Evolutionary conservation across 2,888 invertebrate genomes (phyloP), one percentile per base, ranked within the genome.

Genomic region (Drosophila crucigera): DNA sequence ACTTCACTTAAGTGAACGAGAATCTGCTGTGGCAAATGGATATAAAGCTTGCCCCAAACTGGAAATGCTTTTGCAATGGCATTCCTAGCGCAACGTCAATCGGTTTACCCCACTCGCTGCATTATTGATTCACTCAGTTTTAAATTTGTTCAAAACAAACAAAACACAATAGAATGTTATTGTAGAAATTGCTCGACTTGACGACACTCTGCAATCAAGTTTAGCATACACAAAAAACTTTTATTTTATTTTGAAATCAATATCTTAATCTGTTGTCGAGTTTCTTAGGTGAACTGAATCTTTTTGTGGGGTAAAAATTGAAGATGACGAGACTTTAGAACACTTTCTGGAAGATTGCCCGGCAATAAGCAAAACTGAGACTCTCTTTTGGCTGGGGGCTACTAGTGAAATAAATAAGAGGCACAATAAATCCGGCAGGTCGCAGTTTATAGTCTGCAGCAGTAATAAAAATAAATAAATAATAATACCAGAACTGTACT

Each of bases 21-120:
- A 60, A 73, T 81, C 81, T 81, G 68, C 81, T 60, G 81, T 16
- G 47, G 47, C 78, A 72, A 80, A 80, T 80, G 77, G 77, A 62
- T 63, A 60, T 53, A 75, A 47, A 39, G 19, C 53, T 49, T 16
- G n/a, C 28, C 28, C 30, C 41, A 53, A 47, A 58, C 64, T 47
- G 28, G 39, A 58, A 64, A 73, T 55, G 39, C 37, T 28, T 69
- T 59, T 63, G 53, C 80, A 68, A 80, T 77, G 60, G 65, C 65
- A 69, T 63, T 66, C 25, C 66, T 30, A 30, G 41, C 59, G 66
- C 76, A 78, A 78, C 37, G 25, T 33, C 55, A 70, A 56, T 59
- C 56, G 60, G 43, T 56, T 70, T 62, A 62, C 59, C 22, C 58
- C 33, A 56, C 50, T 41, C 59, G 39, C 39, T 71, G 30, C 54